A percentile compares a stretch with the other conserved stretches of the same genome.
These are phyloP conservation scores for Rhincodon typus DNA, from an alignment of 2,797 vertebrate genomes.

Conservation along the genomic window DNA sequence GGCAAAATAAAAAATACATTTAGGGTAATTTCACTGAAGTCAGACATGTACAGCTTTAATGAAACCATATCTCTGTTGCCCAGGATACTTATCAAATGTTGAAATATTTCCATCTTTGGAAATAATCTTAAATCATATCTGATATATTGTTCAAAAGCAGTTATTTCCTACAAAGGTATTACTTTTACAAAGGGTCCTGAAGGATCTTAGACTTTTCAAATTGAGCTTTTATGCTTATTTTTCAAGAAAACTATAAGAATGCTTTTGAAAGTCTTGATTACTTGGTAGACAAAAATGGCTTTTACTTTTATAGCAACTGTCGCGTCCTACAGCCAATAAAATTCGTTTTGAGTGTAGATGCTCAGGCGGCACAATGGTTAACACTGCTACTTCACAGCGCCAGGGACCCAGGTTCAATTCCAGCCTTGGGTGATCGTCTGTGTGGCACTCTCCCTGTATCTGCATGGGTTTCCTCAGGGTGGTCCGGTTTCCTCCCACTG, in stretches of 20 bases:
- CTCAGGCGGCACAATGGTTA: no score
- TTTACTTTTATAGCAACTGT: background rate
- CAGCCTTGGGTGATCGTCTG: no score
- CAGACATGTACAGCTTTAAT: background rate
- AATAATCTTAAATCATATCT: background rate
- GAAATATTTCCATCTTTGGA: slow-evolving; percentile 23
- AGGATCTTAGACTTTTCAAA: background rate
- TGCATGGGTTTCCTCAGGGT: no score
- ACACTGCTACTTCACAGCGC: no score
- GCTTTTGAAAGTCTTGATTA: background rate
- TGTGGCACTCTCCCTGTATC: no score
- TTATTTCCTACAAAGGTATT: background rate
- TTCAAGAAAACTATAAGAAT: background rate
- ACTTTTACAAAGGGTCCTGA: background rate
- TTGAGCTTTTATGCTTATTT: background rate
- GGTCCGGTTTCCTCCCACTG: no score
- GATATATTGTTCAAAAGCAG: background rate
- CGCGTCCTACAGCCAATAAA: background rate
- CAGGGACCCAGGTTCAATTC: no score
- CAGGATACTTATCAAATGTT: background rate
- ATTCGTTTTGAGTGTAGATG: background rate
- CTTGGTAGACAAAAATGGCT: background rate
- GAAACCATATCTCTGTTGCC: background rate
- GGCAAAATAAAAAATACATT: background rate
- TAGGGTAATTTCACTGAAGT: background rate